Conservation (phyloP, 1,140 invertebrate species). For the Scylla paramamosain region DNA sequence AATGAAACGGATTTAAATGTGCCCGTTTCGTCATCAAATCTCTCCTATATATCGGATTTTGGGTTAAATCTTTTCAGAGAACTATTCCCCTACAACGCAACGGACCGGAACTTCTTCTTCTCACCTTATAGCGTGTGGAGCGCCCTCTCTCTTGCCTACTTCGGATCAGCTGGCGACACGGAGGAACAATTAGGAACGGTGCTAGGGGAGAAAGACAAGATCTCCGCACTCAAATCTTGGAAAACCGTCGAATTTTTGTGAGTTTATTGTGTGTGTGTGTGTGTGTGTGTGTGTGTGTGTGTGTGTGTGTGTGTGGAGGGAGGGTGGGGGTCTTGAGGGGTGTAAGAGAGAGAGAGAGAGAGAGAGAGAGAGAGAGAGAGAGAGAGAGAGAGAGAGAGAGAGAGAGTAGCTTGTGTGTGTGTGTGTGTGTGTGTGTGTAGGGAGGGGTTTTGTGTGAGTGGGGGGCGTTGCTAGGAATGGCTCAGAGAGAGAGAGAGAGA, state of each 20-base stretch:
- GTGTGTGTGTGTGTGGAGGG: neutral
- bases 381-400: too few relatives aligned
- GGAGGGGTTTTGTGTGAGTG: neutral
- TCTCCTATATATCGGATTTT: slow-evolving; percentile 65
- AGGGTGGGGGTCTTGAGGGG: too few relatives aligned
- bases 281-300: slow-evolving; percentile 2
- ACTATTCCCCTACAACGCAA: slow-evolving; percentile 70
- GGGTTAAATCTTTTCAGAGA: slow-evolving; percentile 58
- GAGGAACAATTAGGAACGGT: slow-evolving; percentile 29
- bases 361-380: too few relatives aligned
- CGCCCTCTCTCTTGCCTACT: slow-evolving; percentile 88
- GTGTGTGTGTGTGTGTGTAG: too few relatives aligned
- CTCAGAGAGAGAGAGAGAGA: too few relatives aligned
- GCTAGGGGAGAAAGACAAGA: slow-evolving; percentile 57
- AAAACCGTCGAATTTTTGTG: slow-evolving; percentile 73
- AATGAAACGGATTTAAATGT: slow-evolving; percentile 33
- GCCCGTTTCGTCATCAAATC: slow-evolving; percentile 19
- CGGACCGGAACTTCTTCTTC: slow-evolving; percentile 87
- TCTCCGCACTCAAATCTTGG: slow-evolving; percentile 74
- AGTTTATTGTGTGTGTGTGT: slow-evolving; percentile 35
- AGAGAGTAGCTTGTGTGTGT: neutral
- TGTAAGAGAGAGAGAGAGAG: neutral
- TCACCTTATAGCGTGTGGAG: slow-evolving; percentile 92
- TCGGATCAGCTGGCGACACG: slow-evolving; percentile 87
- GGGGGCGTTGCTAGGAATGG: too few relatives aligned